These are phyloP conservation scores for Pogonognathellus flavescens DNA, from an alignment of 1,140 invertebrate genomes.

Conservation along the genomic window DNA sequence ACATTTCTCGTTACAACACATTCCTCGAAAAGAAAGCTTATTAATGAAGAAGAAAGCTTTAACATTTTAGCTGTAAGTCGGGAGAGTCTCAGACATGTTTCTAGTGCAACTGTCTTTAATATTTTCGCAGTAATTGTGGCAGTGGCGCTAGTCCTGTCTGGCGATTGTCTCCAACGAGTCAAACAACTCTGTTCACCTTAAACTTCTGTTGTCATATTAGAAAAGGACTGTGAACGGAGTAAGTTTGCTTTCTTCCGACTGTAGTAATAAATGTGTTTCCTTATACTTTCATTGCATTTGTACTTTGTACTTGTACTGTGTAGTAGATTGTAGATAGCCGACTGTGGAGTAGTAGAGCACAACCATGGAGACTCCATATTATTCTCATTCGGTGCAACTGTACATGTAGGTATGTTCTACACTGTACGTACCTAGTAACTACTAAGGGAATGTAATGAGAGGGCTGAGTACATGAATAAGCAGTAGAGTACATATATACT, in stretches of 20 bases:
- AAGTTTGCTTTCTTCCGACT: constrained; percentile 27
- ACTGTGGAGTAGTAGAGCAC: background rate
- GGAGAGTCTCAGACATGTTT: background rate
- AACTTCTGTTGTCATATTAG: background rate
- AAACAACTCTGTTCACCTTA: constrained; percentile 8
- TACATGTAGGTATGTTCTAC: background rate
- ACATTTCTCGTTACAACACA: constrained; percentile 10
- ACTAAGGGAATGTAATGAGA: background rate
- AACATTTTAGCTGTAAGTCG: background rate
- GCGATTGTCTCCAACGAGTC: constrained; percentile 9
- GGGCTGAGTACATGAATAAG: background rate
- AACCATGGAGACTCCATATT: too few relatives aligned
- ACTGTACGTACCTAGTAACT: background rate
- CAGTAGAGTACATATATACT: too few relatives aligned
- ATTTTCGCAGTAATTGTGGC: constrained; percentile 48
- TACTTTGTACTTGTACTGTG: background rate
- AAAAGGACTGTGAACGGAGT: constrained; percentile 1
- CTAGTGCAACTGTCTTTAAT: constrained; percentile 30
- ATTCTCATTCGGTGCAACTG: background rate
- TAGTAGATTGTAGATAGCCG: background rate
- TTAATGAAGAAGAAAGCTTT: constrained; percentile 34
- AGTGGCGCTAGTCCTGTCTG: constrained; percentile 40
- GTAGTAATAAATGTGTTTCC: background rate
- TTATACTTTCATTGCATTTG: background rate
- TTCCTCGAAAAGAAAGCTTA: constrained; percentile 5